Percentiles rank a stretch among this genome's conserved stretches.
These are phyloP conservation scores for Eriosoma lanigerum DNA, from an alignment of 1,140 invertebrate genomes.

Conservation along the genomic window DNA sequence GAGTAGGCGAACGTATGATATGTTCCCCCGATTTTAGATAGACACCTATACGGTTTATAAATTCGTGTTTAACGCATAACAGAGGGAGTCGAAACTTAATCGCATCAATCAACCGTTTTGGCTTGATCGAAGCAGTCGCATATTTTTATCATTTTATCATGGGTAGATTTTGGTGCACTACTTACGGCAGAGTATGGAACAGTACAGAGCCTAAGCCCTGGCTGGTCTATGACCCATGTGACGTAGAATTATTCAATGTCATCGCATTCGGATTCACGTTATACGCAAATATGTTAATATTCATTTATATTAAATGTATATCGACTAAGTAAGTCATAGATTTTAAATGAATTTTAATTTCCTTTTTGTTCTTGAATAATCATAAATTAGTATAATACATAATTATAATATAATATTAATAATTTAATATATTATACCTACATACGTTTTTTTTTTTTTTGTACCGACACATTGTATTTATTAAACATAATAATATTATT, in stretches of 20 bases:
- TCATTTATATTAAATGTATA: conserved; percentile 33
- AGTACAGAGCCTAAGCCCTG: conserved; percentile 29
- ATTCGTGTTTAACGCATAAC: conserved; percentile 5
- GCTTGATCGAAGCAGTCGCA: conserved; percentile 26
- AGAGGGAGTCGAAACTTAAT: conserved; percentile 32
- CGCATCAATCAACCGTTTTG: conserved; percentile 37
- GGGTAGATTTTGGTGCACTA: conserved; percentile 26
- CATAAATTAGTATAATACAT: too few relatives aligned
- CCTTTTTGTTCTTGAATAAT: too few relatives aligned
- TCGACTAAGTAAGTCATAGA: conserved; percentile 23
- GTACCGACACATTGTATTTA: too few relatives aligned
- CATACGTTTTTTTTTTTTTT: too few relatives aligned
- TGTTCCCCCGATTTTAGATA: conserved; percentile 39
- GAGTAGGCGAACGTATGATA: conserved; percentile 27
- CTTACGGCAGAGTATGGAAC: conserved; percentile 12
- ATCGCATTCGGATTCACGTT: conserved; percentile 31
- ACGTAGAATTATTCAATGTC: conserved; percentile 33
- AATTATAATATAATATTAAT: too few relatives aligned
- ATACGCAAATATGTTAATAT: conserved; percentile 38
- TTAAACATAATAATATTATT: too few relatives aligned
- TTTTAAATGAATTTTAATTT: too few relatives aligned
- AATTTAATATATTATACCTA: too few relatives aligned
- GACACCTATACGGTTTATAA: conserved; percentile 2
- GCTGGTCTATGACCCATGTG: conserved; percentile 39
- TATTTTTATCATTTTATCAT: not conserved